A percentile compares a stretch with the other conserved stretches of the same genome.
Conservation (phyloP, 2,797 vertebrate species). For the Microctenopoma stevenorrisi region DNA sequence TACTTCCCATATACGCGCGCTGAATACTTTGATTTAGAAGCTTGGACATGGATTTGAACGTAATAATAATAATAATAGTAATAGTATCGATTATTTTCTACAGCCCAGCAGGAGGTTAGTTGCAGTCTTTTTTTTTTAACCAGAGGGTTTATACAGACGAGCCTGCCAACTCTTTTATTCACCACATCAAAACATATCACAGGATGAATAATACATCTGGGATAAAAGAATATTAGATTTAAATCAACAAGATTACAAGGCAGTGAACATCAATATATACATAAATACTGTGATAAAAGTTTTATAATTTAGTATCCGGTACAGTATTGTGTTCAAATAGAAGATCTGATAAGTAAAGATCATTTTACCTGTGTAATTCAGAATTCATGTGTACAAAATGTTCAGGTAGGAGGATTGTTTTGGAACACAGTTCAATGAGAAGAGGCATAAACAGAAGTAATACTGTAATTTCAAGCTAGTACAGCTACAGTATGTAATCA, state of each 20-base stretch:
- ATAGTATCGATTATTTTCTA: constrained; percentile 59
- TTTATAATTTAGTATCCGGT: constrained; percentile 11
- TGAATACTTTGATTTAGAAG: constrained; percentile 32
- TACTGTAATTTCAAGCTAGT: no score
- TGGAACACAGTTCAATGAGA: no score
- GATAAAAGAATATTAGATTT: constrained; percentile 47
- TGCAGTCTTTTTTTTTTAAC: constrained; percentile 55
- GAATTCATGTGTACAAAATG: neutral
- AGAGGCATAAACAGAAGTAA: no score
- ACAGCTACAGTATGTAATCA: no score
- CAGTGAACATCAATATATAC: constrained; percentile 35
- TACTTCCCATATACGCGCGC: constrained; percentile 12
- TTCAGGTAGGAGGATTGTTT: neutral
- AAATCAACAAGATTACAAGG: constrained; percentile 52
- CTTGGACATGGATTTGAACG: constrained; percentile 48
- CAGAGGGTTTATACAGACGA: constrained; percentile 50
- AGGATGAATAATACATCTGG: constrained; percentile 66
- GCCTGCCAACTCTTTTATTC: constrained; percentile 64
- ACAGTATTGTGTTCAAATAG: neutral
- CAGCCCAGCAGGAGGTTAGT: constrained; percentile 50
- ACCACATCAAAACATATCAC: constrained; percentile 66
- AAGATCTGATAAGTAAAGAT: neutral
- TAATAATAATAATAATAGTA: neutral
- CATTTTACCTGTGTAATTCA: neutral
- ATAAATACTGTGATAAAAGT: constrained; percentile 25